Conservation (phyloP, 2,797 vertebrate species). For the Pseudocheirus occidentalis region DNA sequence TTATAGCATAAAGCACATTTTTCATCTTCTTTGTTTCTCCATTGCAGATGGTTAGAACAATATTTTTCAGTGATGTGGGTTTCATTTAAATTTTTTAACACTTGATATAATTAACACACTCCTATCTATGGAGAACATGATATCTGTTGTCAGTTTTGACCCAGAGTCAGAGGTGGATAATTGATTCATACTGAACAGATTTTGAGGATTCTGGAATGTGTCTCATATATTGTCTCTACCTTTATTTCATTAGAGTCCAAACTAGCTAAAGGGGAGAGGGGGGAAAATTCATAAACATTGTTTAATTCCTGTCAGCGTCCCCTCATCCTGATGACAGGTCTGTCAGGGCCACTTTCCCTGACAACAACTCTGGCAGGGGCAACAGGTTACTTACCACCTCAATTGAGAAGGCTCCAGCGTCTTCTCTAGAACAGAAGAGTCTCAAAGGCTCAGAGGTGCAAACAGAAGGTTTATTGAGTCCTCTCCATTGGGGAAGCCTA, state of each 20-base stretch:
- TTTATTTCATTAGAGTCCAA: not conserved
- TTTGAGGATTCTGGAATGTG: not conserved
- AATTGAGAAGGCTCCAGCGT: no score
- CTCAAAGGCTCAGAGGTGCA: no score
- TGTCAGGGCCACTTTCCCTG: no score
- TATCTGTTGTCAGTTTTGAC: not conserved
- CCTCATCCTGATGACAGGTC: no score
- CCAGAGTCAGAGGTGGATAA: not conserved
- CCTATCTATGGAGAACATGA: not conserved
- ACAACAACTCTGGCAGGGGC: no score
- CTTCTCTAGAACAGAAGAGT: no score
- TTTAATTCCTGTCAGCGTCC: no score
- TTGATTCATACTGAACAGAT: not conserved
- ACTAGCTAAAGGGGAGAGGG: not conserved
- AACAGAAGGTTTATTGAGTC: no score
- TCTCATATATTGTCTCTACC: not conserved
- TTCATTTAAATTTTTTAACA: not conserved
- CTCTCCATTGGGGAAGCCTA: no score
- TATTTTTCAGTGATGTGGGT: not conserved
- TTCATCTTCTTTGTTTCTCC: not conserved
- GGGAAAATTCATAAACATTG: not conserved
- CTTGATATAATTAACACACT: not conserved
- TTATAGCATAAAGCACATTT: not conserved
- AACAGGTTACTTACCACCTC: no score
- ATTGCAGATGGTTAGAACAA: not conserved